phyloP scores from a whole-genome alignment of 2,797 vertebrate genomes.

The Meda fulgida region DNA sequence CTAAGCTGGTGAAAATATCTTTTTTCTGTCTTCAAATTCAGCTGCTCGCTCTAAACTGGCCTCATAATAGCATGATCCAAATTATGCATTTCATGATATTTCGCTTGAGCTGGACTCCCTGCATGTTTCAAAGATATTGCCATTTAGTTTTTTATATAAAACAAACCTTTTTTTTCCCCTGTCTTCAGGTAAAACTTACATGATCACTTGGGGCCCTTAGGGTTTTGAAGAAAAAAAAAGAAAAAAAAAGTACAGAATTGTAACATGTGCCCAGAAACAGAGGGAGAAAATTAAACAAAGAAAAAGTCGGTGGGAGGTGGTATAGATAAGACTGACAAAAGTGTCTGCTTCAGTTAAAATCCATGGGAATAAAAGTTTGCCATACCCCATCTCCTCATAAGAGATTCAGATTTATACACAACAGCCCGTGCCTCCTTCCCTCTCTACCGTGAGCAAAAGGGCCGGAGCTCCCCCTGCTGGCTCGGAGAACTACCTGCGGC shows the following conservation, averaged over 20 bases:
- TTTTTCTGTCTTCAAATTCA: slow-evolving; percentile 19
- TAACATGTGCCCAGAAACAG: slow-evolving; percentile 69
- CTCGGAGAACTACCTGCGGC: slow-evolving; percentile 93
- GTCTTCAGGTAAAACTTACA: slow-evolving; percentile 62
- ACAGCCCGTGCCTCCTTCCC: slow-evolving; percentile 63
- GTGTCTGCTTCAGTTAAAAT: slow-evolving; percentile 63
- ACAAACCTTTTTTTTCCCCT: slow-evolving; percentile 42
- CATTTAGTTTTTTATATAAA: slow-evolving; percentile 51
- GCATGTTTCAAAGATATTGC: slow-evolving; percentile 64
- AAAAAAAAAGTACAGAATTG: slow-evolving; percentile 22
- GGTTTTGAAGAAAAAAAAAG: slow-evolving; percentile 19
- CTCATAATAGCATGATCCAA: slow-evolving; percentile 51
- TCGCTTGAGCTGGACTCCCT: slow-evolving; percentile 59
- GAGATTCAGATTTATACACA: slow-evolving; percentile 81
- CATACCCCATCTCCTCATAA: slow-evolving; percentile 55
- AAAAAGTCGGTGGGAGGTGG: slow-evolving; percentile 50
- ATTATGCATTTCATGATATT: slow-evolving; percentile 50
- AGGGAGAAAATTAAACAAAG: slow-evolving; percentile 61
- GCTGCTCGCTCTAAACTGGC: slow-evolving; percentile 58
- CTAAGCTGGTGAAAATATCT: slow-evolving; percentile 53
- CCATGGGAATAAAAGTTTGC: slow-evolving; percentile 63
- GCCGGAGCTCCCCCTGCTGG: slow-evolving; percentile 77
- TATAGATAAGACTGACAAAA: slow-evolving; percentile 80
- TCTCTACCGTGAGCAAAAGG: slow-evolving; percentile 62
- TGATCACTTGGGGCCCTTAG: slow-evolving; percentile 49